Evolutionary conservation across 2,888 invertebrate species (phyloP), one percentile per base, ranked within the genome.

Genomic region (Sphaeridia pumilis): DNA sequence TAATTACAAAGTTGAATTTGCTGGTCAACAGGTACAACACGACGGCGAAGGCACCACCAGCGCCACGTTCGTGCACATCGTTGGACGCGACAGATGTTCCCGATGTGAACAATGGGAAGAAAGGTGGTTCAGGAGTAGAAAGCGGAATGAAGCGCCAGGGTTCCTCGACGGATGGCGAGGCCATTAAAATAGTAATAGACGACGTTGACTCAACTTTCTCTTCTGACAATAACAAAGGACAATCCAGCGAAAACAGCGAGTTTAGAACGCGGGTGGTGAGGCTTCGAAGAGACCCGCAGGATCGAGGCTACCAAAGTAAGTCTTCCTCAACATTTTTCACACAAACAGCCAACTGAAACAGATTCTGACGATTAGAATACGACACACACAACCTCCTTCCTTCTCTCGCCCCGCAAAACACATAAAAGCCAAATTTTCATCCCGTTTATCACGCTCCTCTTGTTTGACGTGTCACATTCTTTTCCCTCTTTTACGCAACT

Each of bases 101-200:
- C 2, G 43, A 38, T n/a, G 74, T 80, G 2, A 49, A 45, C 28
- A 46, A 51, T 26, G 12, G 45, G 12, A 17, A 28, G 31, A 25
- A 28, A 58, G 41, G 46, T 49, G 34, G 46, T 49, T 34, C 27
- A 47, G 46, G 21, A 51, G 57, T 42, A 49, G 46, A 49, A 54
- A 49, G 43, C 27, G 54, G 44, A 14, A 58, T 65, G 44, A 64
- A 64, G 55, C 57, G 88, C 4, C 88, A 89, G 68, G 85, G 86
- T 67, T 87, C 88, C 21, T 85, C 84, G 56, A 67, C 69, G 12
- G 89, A 89, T 67, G 89, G 89, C 1, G 89, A 90, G 70, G 87
- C 87, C 59, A 90, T 90, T 66, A 84, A 88, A 70, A 90, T 90
- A 64, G 88, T 90, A 61, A 90, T 90, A 67, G 88, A 90, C 68